A percentile compares a stretch with the other conserved stretches of the same genome.
Evolutionary conservation across 2,113 vertebrate species (phyloP).

Genomic region (Zapus hudsonius): DNA sequence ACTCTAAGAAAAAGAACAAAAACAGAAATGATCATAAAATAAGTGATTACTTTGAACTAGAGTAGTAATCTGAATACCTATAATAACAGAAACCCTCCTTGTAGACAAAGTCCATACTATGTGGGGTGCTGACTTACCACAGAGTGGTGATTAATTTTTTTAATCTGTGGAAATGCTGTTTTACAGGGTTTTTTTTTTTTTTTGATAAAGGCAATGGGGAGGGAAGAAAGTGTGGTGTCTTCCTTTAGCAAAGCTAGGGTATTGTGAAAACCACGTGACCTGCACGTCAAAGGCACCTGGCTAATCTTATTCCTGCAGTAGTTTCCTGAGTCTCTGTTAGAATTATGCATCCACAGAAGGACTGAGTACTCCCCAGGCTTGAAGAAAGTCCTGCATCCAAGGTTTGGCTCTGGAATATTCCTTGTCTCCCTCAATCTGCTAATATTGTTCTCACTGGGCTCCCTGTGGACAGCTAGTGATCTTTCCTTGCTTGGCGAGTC

Average conservation of each 20-base stretch:
- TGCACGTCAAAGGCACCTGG: neutral
- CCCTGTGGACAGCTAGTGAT: neutral
- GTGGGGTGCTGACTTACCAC: neutral
- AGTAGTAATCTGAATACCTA: neutral
- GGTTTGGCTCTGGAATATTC: neutral
- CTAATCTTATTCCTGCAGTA: fast-evolving
- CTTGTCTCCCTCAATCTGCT: neutral
- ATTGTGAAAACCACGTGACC: neutral
- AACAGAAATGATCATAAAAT: neutral
- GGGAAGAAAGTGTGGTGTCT: no score
- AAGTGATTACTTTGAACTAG: neutral
- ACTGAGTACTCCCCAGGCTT: neutral
- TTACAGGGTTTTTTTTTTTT: neutral
- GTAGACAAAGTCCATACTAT: neutral
- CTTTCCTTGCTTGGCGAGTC: neutral
- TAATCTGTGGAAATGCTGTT: neutral
- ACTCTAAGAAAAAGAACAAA: neutral
- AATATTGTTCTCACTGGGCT: neutral
- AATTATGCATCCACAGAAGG: neutral
- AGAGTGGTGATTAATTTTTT: neutral
- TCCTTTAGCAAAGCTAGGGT: neutral
- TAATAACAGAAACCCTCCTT: neutral
- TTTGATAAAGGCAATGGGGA: neutral
- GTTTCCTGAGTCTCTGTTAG: neutral
- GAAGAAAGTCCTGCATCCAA: no score